Base-by-base conservation (phyloP, 1,140 invertebrate species). In the Bombyx mandarina region DNA sequence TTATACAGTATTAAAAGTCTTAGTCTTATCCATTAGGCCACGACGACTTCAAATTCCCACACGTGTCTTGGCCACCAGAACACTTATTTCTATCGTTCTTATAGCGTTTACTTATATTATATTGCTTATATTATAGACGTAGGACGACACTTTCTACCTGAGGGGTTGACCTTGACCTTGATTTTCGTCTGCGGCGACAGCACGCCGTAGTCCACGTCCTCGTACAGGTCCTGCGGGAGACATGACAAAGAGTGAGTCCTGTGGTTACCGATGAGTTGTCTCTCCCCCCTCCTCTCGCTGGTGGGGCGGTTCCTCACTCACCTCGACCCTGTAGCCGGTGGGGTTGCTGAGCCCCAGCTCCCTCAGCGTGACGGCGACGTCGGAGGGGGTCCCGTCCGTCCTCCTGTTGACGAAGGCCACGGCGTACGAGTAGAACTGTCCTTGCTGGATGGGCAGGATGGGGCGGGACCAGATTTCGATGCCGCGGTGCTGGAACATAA, bases 381-480 rank as follows among this genome's bases (percentile, higher is more conserved):
- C 83, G 0, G 94, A 96, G 4, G 96, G 95, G 7, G 95, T 97
- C n/a, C 96, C 96, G 82, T 97, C 95, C 0, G 94, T 96, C 71
- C 95, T 89, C 60, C 95, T 88, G 81, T 97, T 97, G 3, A 97
- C 89, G 77, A 97, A 96, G 1, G 94, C 95, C 53, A 97, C 91
- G 6, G 94, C 95, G 74, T 96, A 97, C 3, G 96, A 97, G 83
- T 96, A 96, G 79, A 94, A 93, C 61, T 90, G 92, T 64, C 94
- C 91, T 58, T 92, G 93, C 59, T 92, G 93, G 12, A 95, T 89
- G 0, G 96, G 96, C 35, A 92, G 91, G 50, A 97, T 94, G 1
- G 96, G 96, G 50, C 95, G 90, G 1, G 94, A 95, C 96, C 96
- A 97, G 71, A 97, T 97, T 88, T 97, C 96, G 66, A 97, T 96